phyloP scores from a whole-genome alignment of 2,888 invertebrate species.

The Dorcus parallelipipedus region DNA sequence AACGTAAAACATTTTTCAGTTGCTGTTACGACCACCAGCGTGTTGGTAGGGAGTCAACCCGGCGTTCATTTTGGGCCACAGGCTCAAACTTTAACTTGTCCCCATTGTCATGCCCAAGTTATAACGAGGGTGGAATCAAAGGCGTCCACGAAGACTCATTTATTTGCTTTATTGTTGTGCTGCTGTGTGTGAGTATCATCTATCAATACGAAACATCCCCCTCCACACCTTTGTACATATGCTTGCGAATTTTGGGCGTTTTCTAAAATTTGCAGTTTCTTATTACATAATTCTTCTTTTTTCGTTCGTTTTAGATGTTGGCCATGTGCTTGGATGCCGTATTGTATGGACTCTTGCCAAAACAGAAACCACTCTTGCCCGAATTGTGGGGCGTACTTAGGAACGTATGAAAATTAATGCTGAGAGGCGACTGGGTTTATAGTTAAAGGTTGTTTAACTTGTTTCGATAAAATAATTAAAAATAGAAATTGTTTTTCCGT shows the following conservation, averaged over 20 bases:
- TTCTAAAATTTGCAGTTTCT: not conserved
- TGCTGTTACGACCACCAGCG: not conserved
- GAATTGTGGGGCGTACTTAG: conserved; percentile 8
- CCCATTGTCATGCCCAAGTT: conserved; percentile 2
- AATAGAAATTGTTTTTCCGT: too few relatives aligned
- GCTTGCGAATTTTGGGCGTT: not conserved
- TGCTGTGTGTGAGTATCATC: conserved; percentile 5
- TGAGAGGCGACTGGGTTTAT: too few relatives aligned
- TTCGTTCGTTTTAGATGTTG: conserved; percentile 11
- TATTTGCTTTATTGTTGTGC: conserved; percentile 7
- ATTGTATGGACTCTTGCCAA: conserved; percentile 15
- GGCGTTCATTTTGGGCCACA: conserved; percentile 1
- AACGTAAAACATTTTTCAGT: not conserved
- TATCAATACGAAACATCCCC: too few relatives aligned
- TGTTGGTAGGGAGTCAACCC: not conserved
- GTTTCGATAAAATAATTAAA: too few relatives aligned
- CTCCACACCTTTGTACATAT: too few relatives aligned
- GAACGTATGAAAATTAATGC: conserved; percentile 4
- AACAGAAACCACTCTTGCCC: conserved; percentile 17
- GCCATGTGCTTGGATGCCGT: conserved; percentile 15
- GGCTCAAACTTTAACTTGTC: not conserved
- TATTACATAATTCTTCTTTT: not conserved
- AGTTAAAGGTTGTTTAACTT: too few relatives aligned
- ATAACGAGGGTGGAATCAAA: conserved; percentile 2
- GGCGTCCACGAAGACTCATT: conserved; percentile 8